Conservation (phyloP, 2,888 invertebrate species). For the Agonum fuliginosum region DNA sequence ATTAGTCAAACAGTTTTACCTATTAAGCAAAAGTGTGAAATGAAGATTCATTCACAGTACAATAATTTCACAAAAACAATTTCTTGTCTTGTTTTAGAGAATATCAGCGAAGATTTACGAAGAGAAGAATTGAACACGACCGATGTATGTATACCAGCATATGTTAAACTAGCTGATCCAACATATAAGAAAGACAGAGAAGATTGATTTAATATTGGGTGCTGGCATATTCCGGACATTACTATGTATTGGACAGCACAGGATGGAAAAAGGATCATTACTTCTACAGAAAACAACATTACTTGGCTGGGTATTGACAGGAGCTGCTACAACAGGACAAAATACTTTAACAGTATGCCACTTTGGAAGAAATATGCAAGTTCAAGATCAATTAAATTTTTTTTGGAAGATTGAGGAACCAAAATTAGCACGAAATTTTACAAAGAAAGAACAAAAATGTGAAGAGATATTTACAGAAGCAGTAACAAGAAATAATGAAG, state of each 20-base stretch:
- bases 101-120: not conserved
- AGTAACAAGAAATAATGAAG: not conserved
- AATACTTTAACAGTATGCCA: not conserved
- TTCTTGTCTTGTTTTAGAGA: not conserved
- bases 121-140: not conserved
- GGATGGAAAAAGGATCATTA: not conserved
- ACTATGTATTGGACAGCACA: conserved; percentile 38
- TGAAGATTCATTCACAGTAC: conserved; percentile 4
- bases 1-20: not conserved
- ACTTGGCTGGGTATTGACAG: conserved; percentile 32
- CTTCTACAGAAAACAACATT: conserved; percentile 26
- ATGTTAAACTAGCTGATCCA: conserved; percentile 39
- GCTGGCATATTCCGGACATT: conserved; percentile 32
- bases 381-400: conserved; percentile 1
- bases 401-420: conserved; percentile 8
- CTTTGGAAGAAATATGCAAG: not conserved
- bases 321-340: not conserved
- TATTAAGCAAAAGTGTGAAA: conserved; percentile 12
- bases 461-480: not conserved
- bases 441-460: conserved; percentile 28
- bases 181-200: conserved; percentile 10
- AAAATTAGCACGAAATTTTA: not conserved
- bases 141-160: conserved; percentile 1
- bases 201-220: conserved; percentile 13
- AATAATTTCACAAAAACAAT: conserved; percentile 21